Conservation (phyloP, 2,888 invertebrate genomes). For the Tetanocera ferruginea region DNA sequence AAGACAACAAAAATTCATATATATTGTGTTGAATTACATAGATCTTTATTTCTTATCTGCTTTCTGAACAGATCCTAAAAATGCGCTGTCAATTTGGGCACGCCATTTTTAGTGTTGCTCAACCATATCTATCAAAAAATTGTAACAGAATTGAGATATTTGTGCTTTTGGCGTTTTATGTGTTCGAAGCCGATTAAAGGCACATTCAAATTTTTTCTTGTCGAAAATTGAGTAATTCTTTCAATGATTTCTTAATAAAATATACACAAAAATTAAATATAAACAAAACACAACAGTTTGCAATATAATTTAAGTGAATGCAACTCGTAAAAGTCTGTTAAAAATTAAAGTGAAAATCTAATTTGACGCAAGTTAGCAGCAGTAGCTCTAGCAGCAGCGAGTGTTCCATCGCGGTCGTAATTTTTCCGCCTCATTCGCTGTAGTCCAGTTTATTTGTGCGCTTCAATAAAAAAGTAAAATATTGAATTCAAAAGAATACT, state of each 20-base stretch:
- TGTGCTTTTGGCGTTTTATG: conserved; percentile 37
- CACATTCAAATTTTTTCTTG: conserved; percentile 27
- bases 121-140: conserved; percentile 2
- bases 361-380: conserved; percentile 50
- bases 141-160: conserved; percentile 31
- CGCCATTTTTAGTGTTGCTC: conserved; percentile 42
- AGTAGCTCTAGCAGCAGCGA: conserved; percentile 35
- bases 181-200: conserved; percentile 35
- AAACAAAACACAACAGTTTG: conserved; percentile 23
- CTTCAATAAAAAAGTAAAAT: background rate
- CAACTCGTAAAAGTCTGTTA: conserved; percentile 32
- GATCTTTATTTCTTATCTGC: background rate
- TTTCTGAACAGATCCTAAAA: conserved; percentile 42
- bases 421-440: conserved; percentile 50
- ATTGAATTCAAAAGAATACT: background rate
- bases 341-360: conserved; percentile 46
- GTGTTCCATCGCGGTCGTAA: conserved; percentile 45
- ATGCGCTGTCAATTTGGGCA: conserved; percentile 37
- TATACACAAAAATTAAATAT: conserved; percentile 28
- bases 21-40: too few relatives aligned
- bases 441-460: background rate
- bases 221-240: conserved; percentile 11
- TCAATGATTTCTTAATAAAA: conserved; percentile 11
- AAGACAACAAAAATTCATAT: too few relatives aligned
- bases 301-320: conserved; percentile 24